These are phyloP conservation scores for Spilarctia lutea DNA, from an alignment of 2,888 invertebrate genomes.

Conservation along the genomic window DNA sequence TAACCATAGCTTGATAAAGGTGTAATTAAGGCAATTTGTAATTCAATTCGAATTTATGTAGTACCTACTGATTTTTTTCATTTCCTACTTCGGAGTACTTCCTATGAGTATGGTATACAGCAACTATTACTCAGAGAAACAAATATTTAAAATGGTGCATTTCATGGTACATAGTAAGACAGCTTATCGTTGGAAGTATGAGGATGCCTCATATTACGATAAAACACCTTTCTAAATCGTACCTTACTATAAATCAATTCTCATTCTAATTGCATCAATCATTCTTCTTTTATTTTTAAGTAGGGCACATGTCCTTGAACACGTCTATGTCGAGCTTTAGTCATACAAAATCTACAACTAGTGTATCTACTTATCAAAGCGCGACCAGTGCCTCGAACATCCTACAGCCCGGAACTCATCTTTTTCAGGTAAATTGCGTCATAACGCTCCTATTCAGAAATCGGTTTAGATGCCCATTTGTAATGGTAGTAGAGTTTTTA, in stretches of 20 bases:
- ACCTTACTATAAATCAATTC: background rate
- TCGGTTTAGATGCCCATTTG: constrained; percentile 1
- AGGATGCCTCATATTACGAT: background rate
- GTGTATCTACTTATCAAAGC: constrained; percentile 69
- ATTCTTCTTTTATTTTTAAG: background rate
- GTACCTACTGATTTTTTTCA: background rate
- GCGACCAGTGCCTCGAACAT: constrained; percentile 64
- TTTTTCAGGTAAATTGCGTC: constrained; percentile 69
- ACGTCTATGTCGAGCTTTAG: constrained; percentile 72
- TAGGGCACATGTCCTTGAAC: constrained; percentile 54
- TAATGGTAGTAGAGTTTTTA: background rate
- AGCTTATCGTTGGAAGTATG: background rate
- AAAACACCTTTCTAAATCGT: background rate
- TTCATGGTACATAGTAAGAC: background rate
- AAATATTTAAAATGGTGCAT: background rate
- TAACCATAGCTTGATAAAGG: background rate
- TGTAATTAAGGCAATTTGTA: too few species aligned
- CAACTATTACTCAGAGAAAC: background rate
- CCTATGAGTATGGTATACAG: too few species aligned
- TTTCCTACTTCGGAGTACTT: background rate
- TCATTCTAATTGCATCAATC: background rate
- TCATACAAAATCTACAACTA: constrained; percentile 69
- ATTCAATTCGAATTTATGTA: too few species aligned
- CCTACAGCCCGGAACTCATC: constrained; percentile 69
- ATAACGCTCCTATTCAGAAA: constrained; percentile 13